Conservation (phyloP, 1,140 invertebrate genomes). For the Phthorimaea operculella region DNA sequence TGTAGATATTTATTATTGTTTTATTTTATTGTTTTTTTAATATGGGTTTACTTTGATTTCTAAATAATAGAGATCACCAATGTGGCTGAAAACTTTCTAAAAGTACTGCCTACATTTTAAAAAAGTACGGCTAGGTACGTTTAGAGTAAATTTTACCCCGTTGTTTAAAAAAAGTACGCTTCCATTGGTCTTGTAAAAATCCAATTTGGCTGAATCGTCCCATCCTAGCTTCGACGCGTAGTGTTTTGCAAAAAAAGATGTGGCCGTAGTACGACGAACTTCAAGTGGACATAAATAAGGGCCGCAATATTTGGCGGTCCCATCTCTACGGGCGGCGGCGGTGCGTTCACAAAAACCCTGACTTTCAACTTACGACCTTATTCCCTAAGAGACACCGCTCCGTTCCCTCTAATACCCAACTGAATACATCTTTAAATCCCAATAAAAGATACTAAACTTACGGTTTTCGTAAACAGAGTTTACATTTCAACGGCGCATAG, state of each 20-base stretch:
- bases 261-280: constrained; percentile 49
- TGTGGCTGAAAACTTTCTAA: no score
- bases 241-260: constrained; percentile 45
- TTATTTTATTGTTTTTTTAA: no score
- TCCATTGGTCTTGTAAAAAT: constrained; percentile 11
- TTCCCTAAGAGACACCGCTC: not conserved
- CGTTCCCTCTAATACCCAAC: constrained; percentile 12
- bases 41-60: no score
- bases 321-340: constrained; percentile 45
- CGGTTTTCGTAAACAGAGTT: constrained; percentile 22
- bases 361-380: not conserved
- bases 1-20: no score
- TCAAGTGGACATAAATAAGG: constrained; percentile 64
- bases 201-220: constrained; percentile 22
- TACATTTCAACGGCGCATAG: constrained; percentile 29
- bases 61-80: no score
- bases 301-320: constrained; percentile 58
- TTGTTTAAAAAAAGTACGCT: not conserved
- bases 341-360: constrained; percentile 17
- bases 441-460: constrained; percentile 45
- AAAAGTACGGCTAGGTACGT: no score
- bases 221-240: constrained; percentile 19
- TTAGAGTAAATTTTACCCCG: no score
- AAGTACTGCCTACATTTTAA: no score
- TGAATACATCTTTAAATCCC: constrained; percentile 25